Evolutionary conservation across 1,140 invertebrate genomes (phyloP).

Genomic region (Drosophila dunni): DNA sequence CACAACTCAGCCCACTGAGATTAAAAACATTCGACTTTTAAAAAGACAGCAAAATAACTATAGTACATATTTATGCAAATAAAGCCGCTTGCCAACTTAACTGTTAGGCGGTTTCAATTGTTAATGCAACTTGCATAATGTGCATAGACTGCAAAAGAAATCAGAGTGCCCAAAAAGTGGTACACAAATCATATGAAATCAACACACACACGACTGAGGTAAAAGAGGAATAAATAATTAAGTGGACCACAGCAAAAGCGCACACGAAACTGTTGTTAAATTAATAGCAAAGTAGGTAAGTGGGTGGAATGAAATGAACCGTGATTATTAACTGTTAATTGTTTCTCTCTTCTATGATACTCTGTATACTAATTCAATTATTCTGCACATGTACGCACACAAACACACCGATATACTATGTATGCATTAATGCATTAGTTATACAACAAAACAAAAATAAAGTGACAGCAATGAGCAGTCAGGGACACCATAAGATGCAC

Average conservation of each 20-base stretch:
- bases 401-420: background rate
- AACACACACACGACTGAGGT: conserved; percentile 3
- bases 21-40: background rate
- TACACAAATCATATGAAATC: conserved; percentile 7
- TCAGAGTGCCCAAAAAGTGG: background rate
- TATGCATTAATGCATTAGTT: conserved; percentile 8
- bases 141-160: conserved; percentile 2
- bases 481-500: conserved; percentile 75
- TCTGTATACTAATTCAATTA: background rate
- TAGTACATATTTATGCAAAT: background rate
- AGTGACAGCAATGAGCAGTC: conserved; percentile 63
- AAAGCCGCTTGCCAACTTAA: background rate
- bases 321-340: conserved; percentile 15
- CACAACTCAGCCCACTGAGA: conserved; percentile 8
- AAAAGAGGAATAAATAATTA: conserved; percentile 11
- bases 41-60: conserved; percentile 3
- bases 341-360: background rate
- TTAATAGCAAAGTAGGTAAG: conserved; percentile 12
- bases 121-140: background rate
- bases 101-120: background rate
- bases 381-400: conserved; percentile 4
- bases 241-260: conserved; percentile 1
- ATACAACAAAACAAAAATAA: conserved; percentile 25
- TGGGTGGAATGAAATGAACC: background rate
- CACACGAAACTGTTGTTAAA: background rate